Evolutionary conservation across 2,113 vertebrate species (phyloP), one percentile per base, ranked within the genome.

Genomic region (Chascanopsetta lugubris): DNA sequence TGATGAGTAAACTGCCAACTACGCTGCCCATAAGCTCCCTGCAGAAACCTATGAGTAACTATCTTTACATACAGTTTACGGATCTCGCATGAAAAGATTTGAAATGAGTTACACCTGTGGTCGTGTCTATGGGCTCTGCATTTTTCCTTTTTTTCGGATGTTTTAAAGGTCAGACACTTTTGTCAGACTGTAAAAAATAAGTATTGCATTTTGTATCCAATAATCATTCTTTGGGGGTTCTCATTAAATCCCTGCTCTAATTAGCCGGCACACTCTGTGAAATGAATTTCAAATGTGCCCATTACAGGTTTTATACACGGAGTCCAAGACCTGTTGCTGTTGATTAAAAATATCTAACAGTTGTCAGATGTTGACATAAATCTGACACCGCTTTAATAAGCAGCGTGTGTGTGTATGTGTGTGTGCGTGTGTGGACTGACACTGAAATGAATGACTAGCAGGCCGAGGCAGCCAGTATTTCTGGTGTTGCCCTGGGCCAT

Each of bases 401-500:
- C 8, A 5, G 21, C 20, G 42, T 30, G 53, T 21, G 40, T 40
- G 48, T 1, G 29, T 22, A 30, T 34, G 18, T 3, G 43, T 30
- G 27, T 57, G 24, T 32, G 30, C 18, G n/a, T n/a, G 25, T 2
- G 46, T 22, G 25, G 1, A 22, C 15, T 36, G 53, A 62, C 74
- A 61, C 12, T 24, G 50, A 75, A 70, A 50, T 9, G 8, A 45
- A 10, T 46, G 76, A 70, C 64, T 47, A 72, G 70, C 71, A 75
- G 86, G 79, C 75, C 75, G 82, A 85, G 61, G 56, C 81, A 71
- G 68, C 42, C 69, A 6, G 50, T 79, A 73, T 87, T 85, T 56
- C 53, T 77, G 21, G 36, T 58, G 61, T 54, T 40, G 84, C 82
- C 70, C 34, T 26, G 27, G 70, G 84, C 58, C 63, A 55, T 54